A percentile compares a stretch with the other conserved stretches of the same genome.
Conservation (phyloP, 2,797 vertebrate species). For the Coregonus ussuriensis region DNA sequence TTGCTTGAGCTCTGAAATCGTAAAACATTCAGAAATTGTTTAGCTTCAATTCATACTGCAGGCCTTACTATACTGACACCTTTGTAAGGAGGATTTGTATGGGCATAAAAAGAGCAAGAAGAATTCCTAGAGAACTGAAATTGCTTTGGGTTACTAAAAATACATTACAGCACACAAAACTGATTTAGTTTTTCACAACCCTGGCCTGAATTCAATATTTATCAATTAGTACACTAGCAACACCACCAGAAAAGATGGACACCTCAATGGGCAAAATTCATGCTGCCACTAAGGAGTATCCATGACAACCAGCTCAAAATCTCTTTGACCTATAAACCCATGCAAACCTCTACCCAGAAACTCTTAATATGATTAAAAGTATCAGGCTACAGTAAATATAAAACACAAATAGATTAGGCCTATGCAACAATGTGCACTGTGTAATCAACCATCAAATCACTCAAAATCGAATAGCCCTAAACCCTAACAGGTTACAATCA, state of each 20-base stretch:
- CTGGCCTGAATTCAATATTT: neutral
- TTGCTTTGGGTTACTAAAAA: neutral
- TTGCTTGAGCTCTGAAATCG: neutral
- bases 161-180: neutral
- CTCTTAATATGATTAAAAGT: neutral
- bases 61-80: neutral
- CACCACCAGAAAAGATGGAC: slow-evolving; percentile 4
- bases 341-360: neutral
- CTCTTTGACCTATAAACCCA: neutral
- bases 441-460: neutral
- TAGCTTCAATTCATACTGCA: neutral
- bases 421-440: slow-evolving; percentile 5
- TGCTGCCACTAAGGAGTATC: slow-evolving; percentile 48
- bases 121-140: neutral
- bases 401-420: slow-evolving; percentile 5
- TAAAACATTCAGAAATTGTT: neutral
- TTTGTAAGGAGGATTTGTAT: neutral
- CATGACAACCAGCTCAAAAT: slow-evolving; percentile 51
- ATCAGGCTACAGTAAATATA: neutral
- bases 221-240: neutral
- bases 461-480: neutral
- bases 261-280: slow-evolving; percentile 33
- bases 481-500: no score
- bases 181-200: neutral
- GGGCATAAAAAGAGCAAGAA: neutral